Conservation (phyloP, 2,797 vertebrate genomes). For the Crocidura indochinensis region DNA sequence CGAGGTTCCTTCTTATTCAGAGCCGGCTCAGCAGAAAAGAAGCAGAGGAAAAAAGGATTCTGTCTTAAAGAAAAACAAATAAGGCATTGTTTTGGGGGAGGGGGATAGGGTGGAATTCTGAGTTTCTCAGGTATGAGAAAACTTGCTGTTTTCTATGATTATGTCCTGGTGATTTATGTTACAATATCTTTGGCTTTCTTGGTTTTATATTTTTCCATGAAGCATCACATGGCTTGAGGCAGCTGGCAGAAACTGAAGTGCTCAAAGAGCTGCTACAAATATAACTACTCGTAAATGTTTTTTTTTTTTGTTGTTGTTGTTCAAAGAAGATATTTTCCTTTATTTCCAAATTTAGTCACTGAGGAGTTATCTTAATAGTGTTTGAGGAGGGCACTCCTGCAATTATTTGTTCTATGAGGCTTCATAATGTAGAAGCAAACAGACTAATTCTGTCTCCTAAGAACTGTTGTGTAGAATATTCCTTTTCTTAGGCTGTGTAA, state of each 20-base stretch:
- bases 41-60: too few relatives aligned
- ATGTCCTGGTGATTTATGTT: constrained; percentile 66
- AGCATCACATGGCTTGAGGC: constrained; percentile 76
- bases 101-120: background rate
- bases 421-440: constrained; percentile 49
- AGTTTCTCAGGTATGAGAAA: constrained; percentile 60
- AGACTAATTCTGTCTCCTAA: constrained; percentile 39
- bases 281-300: constrained; percentile 79
- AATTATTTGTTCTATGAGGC: constrained; percentile 17
- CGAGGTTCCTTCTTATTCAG: too few relatives aligned
- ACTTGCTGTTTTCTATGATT: constrained; percentile 51
- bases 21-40: too few relatives aligned
- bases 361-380: constrained; percentile 51
- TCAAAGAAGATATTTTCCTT: constrained; percentile 66
- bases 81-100: constrained; percentile 36
- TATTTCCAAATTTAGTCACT: constrained; percentile 72
- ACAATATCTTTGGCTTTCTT: constrained; percentile 70
- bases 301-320: too few relatives aligned
- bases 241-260: constrained; percentile 76
- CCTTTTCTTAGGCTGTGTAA: constrained; percentile 12
- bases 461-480: constrained; percentile 31
- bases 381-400: constrained; percentile 48
- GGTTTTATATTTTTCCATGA: constrained; percentile 74
- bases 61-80: constrained; percentile 67
- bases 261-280: constrained; percentile 83